Evolutionary conservation across 1,140 invertebrate genomes (phyloP).

Genomic region (Nasonia giraulti): DNA sequence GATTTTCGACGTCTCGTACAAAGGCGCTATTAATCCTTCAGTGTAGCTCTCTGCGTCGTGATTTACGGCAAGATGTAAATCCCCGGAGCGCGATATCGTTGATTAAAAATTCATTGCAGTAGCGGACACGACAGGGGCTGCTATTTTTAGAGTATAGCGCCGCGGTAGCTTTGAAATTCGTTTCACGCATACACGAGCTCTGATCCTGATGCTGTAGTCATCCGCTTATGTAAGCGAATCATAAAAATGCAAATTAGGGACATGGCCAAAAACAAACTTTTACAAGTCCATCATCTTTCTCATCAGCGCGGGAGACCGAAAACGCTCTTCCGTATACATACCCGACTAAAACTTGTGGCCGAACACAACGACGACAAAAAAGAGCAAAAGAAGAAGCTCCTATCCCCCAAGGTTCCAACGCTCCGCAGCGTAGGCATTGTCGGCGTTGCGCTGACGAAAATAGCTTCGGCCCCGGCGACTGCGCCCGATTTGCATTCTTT

Average conservation of each 20-base stretch:
- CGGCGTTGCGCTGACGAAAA: not conserved
- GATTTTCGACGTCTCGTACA: not conserved
- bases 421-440: not conserved
- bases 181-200: not conserved
- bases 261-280: not conserved
- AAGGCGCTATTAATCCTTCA: not conserved
- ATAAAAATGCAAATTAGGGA: not conserved
- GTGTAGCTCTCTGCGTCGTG: not conserved
- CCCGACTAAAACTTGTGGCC: not conserved
- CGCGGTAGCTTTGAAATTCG: not conserved
- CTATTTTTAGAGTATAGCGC: no score
- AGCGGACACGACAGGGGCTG: no score
- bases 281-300: slow-evolving; percentile 4
- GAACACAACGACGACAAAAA: not conserved
- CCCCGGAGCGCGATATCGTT: no score
- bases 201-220: not conserved
- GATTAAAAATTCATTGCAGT: not conserved
- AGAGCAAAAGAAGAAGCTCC: not conserved
- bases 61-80: not conserved
- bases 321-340: not conserved
- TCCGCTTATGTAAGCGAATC: not conserved
- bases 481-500: slow-evolving; percentile 9
- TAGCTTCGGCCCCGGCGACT: not conserved
- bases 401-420: not conserved
- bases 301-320: not conserved